A percentile compares a stretch with the other conserved stretches of the same genome.
Conservation (phyloP, 2,888 invertebrate genomes). For the Gari tellinella region DNA sequence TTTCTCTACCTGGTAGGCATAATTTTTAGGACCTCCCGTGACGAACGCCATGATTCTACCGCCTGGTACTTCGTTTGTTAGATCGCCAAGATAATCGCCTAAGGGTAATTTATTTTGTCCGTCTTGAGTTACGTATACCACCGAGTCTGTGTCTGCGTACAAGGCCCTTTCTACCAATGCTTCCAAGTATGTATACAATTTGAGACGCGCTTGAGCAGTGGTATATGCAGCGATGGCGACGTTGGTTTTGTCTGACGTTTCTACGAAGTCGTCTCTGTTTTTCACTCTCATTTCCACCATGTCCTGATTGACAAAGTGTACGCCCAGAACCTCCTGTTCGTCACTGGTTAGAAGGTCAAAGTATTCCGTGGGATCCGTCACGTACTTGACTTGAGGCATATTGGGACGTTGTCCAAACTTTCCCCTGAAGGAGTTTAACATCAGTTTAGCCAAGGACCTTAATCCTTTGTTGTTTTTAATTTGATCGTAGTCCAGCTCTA, state of each 20-base stretch:
- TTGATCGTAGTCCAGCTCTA: constrained; percentile 13
- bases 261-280: constrained; percentile 26
- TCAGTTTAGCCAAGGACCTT: constrained; percentile 41
- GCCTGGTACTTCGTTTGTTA: constrained; percentile 79
- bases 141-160: constrained; percentile 25
- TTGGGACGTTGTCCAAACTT: constrained; percentile 43
- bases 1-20: constrained; percentile 74
- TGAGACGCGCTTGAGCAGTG: constrained; percentile 26
- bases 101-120: constrained; percentile 56
- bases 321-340: constrained; percentile 24
- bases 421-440: constrained; percentile 49
- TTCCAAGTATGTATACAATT: constrained; percentile 24
- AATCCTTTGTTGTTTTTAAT: constrained; percentile 44
- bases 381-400: constrained; percentile 14
- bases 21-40: constrained; percentile 82
- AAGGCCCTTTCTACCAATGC: constrained; percentile 5
- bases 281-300: constrained; percentile 33
- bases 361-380: constrained; percentile 3
- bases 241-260: constrained; percentile 17
- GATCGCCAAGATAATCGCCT: constrained; percentile 78
- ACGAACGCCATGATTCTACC: constrained; percentile 67
- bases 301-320: constrained; percentile 37
- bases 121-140: constrained; percentile 26
- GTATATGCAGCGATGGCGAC: constrained; percentile 31
- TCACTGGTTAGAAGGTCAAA: constrained; percentile 26